These are phyloP conservation scores for Holocentrus rufus DNA, from an alignment of 2,797 vertebrate genomes.

Conservation along the genomic window DNA sequence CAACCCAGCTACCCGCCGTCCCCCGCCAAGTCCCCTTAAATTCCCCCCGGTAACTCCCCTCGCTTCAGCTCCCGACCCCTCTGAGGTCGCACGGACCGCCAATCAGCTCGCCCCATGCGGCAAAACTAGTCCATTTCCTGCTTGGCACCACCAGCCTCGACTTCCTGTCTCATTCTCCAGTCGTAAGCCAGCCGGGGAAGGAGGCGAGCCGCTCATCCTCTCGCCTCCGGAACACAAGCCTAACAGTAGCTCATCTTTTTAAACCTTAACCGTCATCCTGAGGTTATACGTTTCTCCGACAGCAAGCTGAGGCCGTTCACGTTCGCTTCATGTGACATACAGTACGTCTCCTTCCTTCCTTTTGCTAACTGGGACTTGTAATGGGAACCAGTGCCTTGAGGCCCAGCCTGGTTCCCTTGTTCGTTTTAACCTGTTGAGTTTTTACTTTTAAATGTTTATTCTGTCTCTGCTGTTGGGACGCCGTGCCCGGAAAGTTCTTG, in stretches of 20 bases:
- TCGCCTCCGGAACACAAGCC: constrained; percentile 28
- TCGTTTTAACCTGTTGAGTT: constrained; percentile 1
- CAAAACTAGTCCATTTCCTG: constrained; percentile 41
- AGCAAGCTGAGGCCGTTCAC: constrained; percentile 14
- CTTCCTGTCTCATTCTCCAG: constrained; percentile 47
- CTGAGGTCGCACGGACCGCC: constrained; percentile 50
- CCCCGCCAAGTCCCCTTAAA: constrained; percentile 41
- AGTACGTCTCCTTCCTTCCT: constrained; percentile 28
- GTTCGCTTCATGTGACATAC: constrained; percentile 17
- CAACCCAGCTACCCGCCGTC: constrained; percentile 41
- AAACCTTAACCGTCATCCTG: constrained; percentile 33
- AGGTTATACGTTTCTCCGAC: constrained; percentile 23
- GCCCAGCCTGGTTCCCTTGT: constrained; percentile 58
- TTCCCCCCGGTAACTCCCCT: constrained; percentile 33
- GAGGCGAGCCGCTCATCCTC: constrained; percentile 26
- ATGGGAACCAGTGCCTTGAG: constrained; percentile 60
- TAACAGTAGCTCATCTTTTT: constrained; percentile 7
- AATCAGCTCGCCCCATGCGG: constrained; percentile 3
- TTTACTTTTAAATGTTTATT: background rate
- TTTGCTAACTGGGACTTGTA: constrained; percentile 55
- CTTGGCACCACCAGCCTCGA: constrained; percentile 45
- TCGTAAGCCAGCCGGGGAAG: constrained; percentile 48
- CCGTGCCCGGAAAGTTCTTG: background rate
- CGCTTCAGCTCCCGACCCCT: constrained; percentile 50
- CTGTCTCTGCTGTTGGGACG: constrained; percentile 5